Evolutionary conservation across 2,888 invertebrate genomes (phyloP).

Genomic region (Dyspetes luteomarginatus): DNA sequence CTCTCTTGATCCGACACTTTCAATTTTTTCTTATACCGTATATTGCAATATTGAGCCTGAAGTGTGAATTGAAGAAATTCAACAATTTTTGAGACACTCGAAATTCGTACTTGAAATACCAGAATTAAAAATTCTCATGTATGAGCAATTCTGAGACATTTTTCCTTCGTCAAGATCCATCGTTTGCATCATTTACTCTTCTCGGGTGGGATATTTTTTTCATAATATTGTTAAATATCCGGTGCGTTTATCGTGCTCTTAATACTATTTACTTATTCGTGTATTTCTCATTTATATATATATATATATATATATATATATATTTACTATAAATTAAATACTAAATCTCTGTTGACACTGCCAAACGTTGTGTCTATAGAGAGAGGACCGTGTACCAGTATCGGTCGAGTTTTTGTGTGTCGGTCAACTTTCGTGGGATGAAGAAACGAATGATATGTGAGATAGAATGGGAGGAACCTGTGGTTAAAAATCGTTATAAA

Average conservation of each 20-base stretch:
- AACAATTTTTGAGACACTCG: slow-evolving; percentile 24
- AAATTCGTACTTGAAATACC: not conserved
- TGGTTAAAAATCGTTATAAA: slow-evolving; percentile 64
- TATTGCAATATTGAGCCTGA: slow-evolving; percentile 25
- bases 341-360: slow-evolving; percentile 66
- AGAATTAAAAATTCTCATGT: too few species aligned
- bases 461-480: slow-evolving; percentile 39
- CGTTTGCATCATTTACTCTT: slow-evolving; percentile 23
- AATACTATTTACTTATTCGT: slow-evolving; percentile 24
- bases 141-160: slow-evolving; percentile 3
- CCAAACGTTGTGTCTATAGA: slow-evolving; percentile 57
- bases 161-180: not conserved
- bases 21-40: slow-evolving; percentile 13
- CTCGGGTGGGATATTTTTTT: slow-evolving; percentile 3
- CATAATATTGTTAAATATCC: slow-evolving; percentile 53
- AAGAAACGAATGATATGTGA: slow-evolving; percentile 67
- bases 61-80: slow-evolving; percentile 42
- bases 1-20: not conserved
- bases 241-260: slow-evolving; percentile 44
- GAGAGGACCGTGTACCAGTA: slow-evolving; percentile 48
- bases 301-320: slow-evolving; percentile 20
- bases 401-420: slow-evolving; percentile 41
- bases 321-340: slow-evolving; percentile 64
- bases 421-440: slow-evolving; percentile 60
- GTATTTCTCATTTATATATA: slow-evolving; percentile 36